These are phyloP conservation scores for Tipula lateralis DNA, from an alignment of 2,888 invertebrate species.

Conservation along the genomic window DNA sequence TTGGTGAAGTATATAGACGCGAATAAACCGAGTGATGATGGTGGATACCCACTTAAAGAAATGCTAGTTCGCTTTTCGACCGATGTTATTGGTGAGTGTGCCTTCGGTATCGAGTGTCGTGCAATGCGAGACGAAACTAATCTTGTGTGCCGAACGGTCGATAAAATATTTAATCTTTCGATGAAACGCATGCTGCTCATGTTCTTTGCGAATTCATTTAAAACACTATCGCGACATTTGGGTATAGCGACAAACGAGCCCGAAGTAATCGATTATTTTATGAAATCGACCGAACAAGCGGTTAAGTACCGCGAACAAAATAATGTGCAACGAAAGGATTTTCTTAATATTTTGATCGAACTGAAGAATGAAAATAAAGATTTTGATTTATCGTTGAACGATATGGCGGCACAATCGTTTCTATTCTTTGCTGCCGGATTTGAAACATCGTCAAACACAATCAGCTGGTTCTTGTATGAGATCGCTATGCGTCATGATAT, in stretches of 20 bases:
- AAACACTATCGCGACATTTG: not conserved
- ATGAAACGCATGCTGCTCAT: not conserved
- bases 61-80: not conserved
- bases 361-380: slow-evolving; percentile 36
- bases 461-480: slow-evolving; percentile 30
- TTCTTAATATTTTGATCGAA: slow-evolving; percentile 30
- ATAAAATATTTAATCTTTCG: slow-evolving; percentile 30
- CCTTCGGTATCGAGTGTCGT: slow-evolving; percentile 32
- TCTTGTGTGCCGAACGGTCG: not conserved
- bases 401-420: slow-evolving; percentile 31
- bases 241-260: not conserved
- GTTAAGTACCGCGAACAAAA: slow-evolving; percentile 27
- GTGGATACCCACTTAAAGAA: slow-evolving; percentile 26
- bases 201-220: slow-evolving; percentile 2
- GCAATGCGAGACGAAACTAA: slow-evolving; percentile 31
- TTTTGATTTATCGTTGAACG: not conserved
- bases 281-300: slow-evolving; percentile 26
- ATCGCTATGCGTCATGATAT: not conserved
- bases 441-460: slow-evolving; percentile 30
- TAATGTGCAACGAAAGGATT: slow-evolving; percentile 30
- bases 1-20: slow-evolving; percentile 27
- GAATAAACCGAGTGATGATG: not conserved
- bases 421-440: slow-evolving; percentile 32
- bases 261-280: slow-evolving; percentile 27
- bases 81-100: slow-evolving; percentile 30